Evolutionary conservation across 2,797 vertebrate species (phyloP), one percentile per base, ranked within the genome.

Genomic region (Chelon labrosus): DNA sequence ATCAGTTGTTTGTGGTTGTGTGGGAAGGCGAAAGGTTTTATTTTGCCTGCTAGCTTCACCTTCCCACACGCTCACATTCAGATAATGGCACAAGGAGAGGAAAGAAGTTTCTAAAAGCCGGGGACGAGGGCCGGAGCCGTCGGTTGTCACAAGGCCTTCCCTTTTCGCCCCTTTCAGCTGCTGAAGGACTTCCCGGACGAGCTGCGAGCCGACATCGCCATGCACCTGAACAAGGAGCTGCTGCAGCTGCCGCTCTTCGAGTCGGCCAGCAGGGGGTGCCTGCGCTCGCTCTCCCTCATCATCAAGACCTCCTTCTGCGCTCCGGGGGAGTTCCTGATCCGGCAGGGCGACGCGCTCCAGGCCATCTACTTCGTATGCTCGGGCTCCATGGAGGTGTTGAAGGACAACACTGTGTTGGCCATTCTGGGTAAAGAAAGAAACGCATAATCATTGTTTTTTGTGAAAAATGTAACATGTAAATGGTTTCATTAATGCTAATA

Each of bases 281-380:
- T 99, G 89, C 96, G 98, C 87, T 98, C 97, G 74, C 94, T 99
- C 69, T 99, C 98, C 50, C 94, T 98, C 67, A 97, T 98, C 92
- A 99, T 99, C 88, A 99, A 97, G 94, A 98, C 96, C 8, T 97
- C 97, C 39, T 99, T 99, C 88, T 98, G 97, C 37, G 97, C 97
- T 55, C 98, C 98, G 0, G 98, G 97, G 67, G 97, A 99, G 91
- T 99, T 96, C 88, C 96, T 99, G 55, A 96, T 99, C 37, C 96
- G 98, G 25, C 97, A 98, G 90, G 98, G 98, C 10, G 98, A 98
- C 44, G 97, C 98, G 47, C 93, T 99, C 64, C 98, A 98, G 88
- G 98, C 98, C 0, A 97, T 99, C 91, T 99, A 97, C 88, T 97
- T 99, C 10, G 97, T 98, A 0, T 99, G 98, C 92, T 99, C 97